A percentile compares a stretch with the other conserved stretches of the same genome.
Conservation (phyloP, 2,888 invertebrate species). For the Drosophila lutescens region DNA sequence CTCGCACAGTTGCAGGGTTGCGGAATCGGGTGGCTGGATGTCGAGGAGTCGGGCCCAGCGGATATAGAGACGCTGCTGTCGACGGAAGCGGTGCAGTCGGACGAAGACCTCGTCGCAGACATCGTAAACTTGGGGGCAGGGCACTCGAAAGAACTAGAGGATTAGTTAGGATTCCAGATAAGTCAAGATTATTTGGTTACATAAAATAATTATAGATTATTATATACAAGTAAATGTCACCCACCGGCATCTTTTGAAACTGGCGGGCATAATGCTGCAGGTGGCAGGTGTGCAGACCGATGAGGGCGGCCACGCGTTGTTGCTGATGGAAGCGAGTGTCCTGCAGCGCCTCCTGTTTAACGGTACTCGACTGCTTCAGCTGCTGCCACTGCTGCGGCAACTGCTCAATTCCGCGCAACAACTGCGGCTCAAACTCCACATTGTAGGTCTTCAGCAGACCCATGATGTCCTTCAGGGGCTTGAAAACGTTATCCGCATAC, state of each 20-base stretch:
- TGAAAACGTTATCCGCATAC: constrained; percentile 94
- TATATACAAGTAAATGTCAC: too few relatives aligned
- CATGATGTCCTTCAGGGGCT: constrained; percentile 93
- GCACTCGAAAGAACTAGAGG: constrained; percentile 87
- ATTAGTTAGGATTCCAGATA: background rate
- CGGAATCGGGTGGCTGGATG: constrained; percentile 93
- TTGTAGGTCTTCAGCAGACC: constrained; percentile 93
- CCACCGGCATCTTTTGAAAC: constrained; percentile 86
- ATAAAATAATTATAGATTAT: too few relatives aligned
- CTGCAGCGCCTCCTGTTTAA: constrained; percentile 93
- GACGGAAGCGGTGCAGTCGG: constrained; percentile 88
- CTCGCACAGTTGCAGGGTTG: constrained; percentile 89
- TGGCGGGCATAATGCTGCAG: constrained; percentile 91
- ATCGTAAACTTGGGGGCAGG: constrained; percentile 89
- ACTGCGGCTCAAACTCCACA: constrained; percentile 92
- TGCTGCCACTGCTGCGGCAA: constrained; percentile 95
- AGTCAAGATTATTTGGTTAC: too few relatives aligned
- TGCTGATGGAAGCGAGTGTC: constrained; percentile 95
- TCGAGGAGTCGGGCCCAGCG: constrained; percentile 93
- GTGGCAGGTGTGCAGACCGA: constrained; percentile 91
- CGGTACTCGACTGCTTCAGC: constrained; percentile 92
- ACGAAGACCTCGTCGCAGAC: constrained; percentile 89
- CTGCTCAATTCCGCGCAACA: constrained; percentile 91
- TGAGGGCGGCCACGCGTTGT: constrained; percentile 91
- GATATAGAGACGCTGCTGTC: constrained; percentile 88